These are phyloP conservation scores for Otus sunia DNA, from an alignment of 2,113 vertebrate genomes.

Conservation along the genomic window DNA sequence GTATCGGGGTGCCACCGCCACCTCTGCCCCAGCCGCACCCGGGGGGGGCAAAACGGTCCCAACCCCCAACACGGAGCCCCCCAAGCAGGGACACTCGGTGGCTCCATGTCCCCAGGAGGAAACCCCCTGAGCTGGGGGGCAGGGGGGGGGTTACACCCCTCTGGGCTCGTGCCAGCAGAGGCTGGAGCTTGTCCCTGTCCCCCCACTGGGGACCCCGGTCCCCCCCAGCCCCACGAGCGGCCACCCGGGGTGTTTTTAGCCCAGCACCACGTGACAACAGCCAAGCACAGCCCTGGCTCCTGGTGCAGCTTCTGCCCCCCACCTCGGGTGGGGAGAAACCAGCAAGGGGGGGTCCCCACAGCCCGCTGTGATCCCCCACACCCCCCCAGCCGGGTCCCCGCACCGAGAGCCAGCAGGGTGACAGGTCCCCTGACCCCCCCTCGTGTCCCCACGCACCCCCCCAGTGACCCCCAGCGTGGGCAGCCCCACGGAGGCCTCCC, in stretches of 20 bases:
- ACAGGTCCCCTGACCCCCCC: no score
- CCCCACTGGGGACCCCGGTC: neutral
- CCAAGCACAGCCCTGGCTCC: neutral
- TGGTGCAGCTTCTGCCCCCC: conserved; percentile 3
- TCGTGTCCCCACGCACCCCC: neutral
- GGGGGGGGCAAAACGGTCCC: neutral
- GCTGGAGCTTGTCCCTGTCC: neutral
- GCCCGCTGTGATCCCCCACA: neutral
- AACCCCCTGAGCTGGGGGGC: neutral
- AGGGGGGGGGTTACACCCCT: neutral
- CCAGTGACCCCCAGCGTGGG: neutral
- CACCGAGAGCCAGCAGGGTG: neutral
- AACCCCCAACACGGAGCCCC: neutral
- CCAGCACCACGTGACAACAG: neutral
- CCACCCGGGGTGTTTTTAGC: neutral
- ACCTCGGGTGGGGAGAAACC: neutral
- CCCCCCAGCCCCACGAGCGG: accelerated
- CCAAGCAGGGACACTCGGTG: neutral
- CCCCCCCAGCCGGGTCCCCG: neutral
- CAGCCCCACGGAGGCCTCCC: neutral
- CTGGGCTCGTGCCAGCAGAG: neutral
- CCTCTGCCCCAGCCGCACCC: neutral
- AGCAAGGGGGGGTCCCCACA: neutral
- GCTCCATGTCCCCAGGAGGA: neutral
- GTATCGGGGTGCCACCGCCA: accelerated